A percentile compares a stretch with the other conserved stretches of the same genome.
Conservation (phyloP, 2,888 invertebrate genomes). For the Lamellibrachia satsuma region DNA sequence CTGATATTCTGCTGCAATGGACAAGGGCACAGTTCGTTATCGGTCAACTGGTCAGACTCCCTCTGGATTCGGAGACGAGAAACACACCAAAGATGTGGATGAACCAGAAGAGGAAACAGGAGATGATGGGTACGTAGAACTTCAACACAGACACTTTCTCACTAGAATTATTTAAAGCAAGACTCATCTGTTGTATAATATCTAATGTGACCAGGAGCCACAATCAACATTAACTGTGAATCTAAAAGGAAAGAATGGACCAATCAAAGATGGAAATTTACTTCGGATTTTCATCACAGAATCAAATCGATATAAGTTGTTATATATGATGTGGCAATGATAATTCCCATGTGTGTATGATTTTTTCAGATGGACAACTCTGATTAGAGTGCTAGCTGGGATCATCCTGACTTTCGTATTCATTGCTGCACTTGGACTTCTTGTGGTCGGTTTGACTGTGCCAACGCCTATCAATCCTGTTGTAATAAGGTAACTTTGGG, state of each 20-base stretch:
- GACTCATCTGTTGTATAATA: neutral
- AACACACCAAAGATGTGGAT: neutral
- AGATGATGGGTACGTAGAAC: neutral
- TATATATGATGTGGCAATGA: neutral
- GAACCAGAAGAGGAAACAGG: neutral
- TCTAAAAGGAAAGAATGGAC: neutral
- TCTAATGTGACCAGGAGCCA: neutral
- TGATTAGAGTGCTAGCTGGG: slow-evolving; percentile 10
- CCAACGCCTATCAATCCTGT: slow-evolving; percentile 6
- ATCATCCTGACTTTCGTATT: neutral
- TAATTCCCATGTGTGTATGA: neutral
- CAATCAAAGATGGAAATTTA: too few relatives aligned
- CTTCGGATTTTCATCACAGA: too few relatives aligned
- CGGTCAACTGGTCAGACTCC: neutral
- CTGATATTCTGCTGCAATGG: neutral
- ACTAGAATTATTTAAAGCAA: neutral
- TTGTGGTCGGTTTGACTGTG: neutral
- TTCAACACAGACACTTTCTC: neutral
- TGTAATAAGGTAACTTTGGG: neutral
- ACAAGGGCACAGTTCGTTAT: neutral
- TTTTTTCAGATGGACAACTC: neutral
- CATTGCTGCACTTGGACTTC: neutral
- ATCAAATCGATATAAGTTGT: too few relatives aligned
- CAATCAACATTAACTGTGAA: neutral
- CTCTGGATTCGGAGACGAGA: neutral